Evolutionary conservation across 2,113 vertebrate species (phyloP), one percentile per base, ranked within the genome.

Genomic region (Aix galericulata): DNA sequence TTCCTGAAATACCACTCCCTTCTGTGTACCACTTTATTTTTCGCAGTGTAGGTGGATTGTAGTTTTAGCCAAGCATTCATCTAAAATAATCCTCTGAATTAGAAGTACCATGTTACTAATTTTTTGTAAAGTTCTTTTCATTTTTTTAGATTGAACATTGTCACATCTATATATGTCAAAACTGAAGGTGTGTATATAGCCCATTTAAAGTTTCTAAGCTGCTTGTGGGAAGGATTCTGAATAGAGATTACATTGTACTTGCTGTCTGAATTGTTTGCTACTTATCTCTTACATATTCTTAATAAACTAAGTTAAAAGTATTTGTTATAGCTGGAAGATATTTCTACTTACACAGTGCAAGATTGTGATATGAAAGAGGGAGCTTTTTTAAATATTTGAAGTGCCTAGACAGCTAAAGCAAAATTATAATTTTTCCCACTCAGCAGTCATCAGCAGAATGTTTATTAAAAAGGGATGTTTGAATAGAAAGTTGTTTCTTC

Each of bases 311-410:
- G 7, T 71, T 82, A 14, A 13, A 88, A 73, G n/a, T 78, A 55
- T 85, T 94, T 90, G 68, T 95, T 93, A 63, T 52, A 82, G 32
- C 25, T 88, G 76, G 64, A 92, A 89, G 78, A 17, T 22, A 38
- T 83, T 86, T 36, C 52, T 90, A 5, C 86, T 96, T 48, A 52
- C 55, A 71, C 29, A 81, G 58, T 50, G 17, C 53, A 76, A 55
- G 77, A 82, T 73, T 92, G 88, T 79, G 13, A 36, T 88, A 25
- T 64, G 75, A 46, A 46, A 48, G n/a, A 82, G 59, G 26, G 56
- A 80, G 72, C 89, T 81, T 86, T 58, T 89, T 95, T 79, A 84
- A 91, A 79, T 29, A 31, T 77, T 90, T 80, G 67, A 79, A 88
- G 69, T 67, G 40, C 21, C 46, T 90, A 46, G 29, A 67, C 63